Conservation (phyloP, 2,888 invertebrate genomes). For the Heliconius ismenius region DNA sequence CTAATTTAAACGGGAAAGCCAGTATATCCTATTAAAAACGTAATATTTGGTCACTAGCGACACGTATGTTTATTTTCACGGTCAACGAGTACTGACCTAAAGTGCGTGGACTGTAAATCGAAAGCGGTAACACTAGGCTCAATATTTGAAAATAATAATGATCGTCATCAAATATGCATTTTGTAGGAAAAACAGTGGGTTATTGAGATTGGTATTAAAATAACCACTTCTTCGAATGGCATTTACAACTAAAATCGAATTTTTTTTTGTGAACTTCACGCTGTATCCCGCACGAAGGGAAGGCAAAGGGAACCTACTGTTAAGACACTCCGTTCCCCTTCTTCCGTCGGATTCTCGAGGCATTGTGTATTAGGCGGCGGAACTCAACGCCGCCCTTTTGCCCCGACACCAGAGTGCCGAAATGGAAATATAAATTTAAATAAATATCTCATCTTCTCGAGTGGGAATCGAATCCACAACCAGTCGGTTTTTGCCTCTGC, state of each 20-base stretch:
- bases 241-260: not conserved
- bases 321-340: too few relatives aligned
- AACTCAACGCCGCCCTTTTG: too few relatives aligned
- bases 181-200: not conserved
- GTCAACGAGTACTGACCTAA: slow-evolving; percentile 37
- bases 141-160: slow-evolving; percentile 15
- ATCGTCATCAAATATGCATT: slow-evolving; percentile 5
- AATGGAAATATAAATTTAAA: too few relatives aligned
- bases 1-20: not conserved
- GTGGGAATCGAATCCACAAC: too few relatives aligned
- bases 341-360: too few relatives aligned
- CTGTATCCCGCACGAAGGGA: too few relatives aligned
- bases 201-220: not conserved
- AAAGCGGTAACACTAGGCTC: slow-evolving; percentile 25
- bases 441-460: too few relatives aligned
- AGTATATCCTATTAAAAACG: not conserved
- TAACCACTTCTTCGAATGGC: not conserved
- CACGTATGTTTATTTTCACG: slow-evolving; percentile 38
- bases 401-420: too few relatives aligned
- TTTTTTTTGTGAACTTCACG: too few relatives aligned
- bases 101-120: slow-evolving; percentile 30
- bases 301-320: too few relatives aligned
- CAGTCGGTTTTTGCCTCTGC: too few relatives aligned
- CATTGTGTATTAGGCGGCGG: too few relatives aligned
- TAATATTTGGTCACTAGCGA: slow-evolving; percentile 26